Conservation (phyloP, 1,140 invertebrate genomes). For the Leptoteleia sp. region DNA sequence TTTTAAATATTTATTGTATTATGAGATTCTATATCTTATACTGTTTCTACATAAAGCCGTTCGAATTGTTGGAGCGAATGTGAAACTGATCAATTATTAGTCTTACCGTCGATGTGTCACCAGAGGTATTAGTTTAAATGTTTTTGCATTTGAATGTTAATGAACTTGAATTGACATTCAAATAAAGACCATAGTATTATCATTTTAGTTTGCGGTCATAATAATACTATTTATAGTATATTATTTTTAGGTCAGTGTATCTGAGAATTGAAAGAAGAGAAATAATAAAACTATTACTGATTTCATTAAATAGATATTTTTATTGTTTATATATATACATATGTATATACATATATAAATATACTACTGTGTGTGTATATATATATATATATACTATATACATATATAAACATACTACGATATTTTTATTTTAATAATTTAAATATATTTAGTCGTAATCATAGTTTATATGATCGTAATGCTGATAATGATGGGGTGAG, state of each 20-base stretch:
- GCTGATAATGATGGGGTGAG: constrained; percentile 49
- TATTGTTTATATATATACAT: no score
- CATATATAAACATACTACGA: no score
- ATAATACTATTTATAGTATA: constrained; percentile 66
- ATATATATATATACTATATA: no score
- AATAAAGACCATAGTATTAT: constrained; percentile 59
- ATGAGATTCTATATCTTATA: constrained; percentile 68
- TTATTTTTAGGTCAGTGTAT: constrained; percentile 72
- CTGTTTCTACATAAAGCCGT: constrained; percentile 64
- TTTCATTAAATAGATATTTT: constrained; percentile 48
- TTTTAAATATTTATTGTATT: constrained; percentile 68
- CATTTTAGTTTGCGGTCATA: constrained; percentile 74
- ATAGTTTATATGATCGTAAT: constrained; percentile 64
- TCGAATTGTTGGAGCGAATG: constrained; percentile 58
- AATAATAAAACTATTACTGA: constrained; percentile 65
- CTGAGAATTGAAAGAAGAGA: constrained; percentile 50
- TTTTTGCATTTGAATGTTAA: constrained; percentile 59
- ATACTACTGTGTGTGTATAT: no score
- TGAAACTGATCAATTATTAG: constrained; percentile 62
- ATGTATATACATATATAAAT: no score
- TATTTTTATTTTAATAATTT: constrained; percentile 11
- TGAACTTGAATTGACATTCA: constrained; percentile 32
- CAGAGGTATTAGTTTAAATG: constrained; percentile 51
- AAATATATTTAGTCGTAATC: constrained; percentile 53
- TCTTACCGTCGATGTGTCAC: constrained; percentile 50